A percentile compares a stretch with the other conserved stretches of the same genome.
These are phyloP conservation scores for Leptinotarsa rubiginosa DNA, from an alignment of 2,888 invertebrate species.

Conservation along the genomic window DNA sequence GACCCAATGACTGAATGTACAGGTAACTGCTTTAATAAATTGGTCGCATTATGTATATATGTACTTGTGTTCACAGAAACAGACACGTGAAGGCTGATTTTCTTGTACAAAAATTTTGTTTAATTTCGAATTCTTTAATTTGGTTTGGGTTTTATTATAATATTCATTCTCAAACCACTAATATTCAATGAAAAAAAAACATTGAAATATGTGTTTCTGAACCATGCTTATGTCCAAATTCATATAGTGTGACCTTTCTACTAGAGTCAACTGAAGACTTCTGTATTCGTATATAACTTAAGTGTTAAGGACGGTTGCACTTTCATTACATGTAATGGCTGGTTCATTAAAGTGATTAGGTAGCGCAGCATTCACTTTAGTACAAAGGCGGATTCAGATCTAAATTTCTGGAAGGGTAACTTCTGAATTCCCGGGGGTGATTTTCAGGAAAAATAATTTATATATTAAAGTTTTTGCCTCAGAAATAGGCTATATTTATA, in stretches of 20 bases:
- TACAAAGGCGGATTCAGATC: no score
- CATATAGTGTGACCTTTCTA: background rate
- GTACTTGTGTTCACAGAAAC: slow-evolving; percentile 55
- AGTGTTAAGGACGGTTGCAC: no score
- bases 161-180: background rate
- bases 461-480: no score
- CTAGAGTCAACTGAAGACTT: background rate
- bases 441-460: no score
- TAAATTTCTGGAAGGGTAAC: no score
- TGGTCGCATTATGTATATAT: slow-evolving; percentile 27
- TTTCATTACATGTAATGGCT: no score
- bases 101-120: slow-evolving; percentile 56
- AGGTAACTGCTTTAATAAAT: slow-evolving; percentile 69
- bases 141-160: slow-evolving; percentile 29
- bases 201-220: background rate
- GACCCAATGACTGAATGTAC: slow-evolving; percentile 81
- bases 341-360: no score
- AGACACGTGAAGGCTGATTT: slow-evolving; percentile 65
- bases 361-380: no score
- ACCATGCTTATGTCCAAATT: background rate
- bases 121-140: slow-evolving; percentile 32
- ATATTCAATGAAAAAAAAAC: background rate
- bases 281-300: no score
- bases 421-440: no score
- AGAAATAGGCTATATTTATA: no score